These are phyloP conservation scores for Syngnathus rostellatus DNA, from an alignment of 2,797 vertebrate genomes.

Conservation along the genomic window DNA sequence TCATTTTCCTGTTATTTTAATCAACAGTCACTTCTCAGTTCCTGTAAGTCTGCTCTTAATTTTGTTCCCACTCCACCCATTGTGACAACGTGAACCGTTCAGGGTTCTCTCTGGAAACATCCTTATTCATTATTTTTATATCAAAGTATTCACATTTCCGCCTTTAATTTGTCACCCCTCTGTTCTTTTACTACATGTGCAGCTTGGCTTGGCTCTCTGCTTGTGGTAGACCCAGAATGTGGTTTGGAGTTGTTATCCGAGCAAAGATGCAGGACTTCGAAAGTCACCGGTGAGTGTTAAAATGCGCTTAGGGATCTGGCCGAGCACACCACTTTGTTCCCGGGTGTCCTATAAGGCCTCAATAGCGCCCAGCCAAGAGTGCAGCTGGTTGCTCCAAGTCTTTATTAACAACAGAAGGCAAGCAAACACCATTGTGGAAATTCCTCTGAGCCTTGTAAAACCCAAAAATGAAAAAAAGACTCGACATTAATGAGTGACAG, in stretches of 20 bases:
- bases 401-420: slow-evolving; percentile 70
- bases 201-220: slow-evolving; percentile 24
- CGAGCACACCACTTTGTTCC: slow-evolving; percentile 29
- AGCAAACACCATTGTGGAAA: slow-evolving; percentile 50
- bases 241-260: slow-evolving; percentile 31
- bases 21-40: slow-evolving; percentile 2
- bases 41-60: background rate
- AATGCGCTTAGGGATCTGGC: slow-evolving; percentile 41
- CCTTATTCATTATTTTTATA: background rate
- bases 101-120: background rate
- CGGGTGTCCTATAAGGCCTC: slow-evolving; percentile 37
- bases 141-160: background rate
- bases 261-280: slow-evolving; percentile 24
- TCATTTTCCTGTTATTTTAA: background rate
- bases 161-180: background rate
- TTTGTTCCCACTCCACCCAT: background rate
- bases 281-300: slow-evolving; percentile 41
- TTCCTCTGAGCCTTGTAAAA: slow-evolving; percentile 34
- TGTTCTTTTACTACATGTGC: slow-evolving; percentile 14
- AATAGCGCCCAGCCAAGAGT: slow-evolving; percentile 47
- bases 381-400: slow-evolving; percentile 46
- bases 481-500: slow-evolving; percentile 26
- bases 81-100: background rate
- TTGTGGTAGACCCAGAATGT: slow-evolving; percentile 18
- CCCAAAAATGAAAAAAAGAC: slow-evolving; percentile 21